These are phyloP conservation scores for Prionace glauca DNA, from an alignment of 2,797 vertebrate species.

Conservation along the genomic window DNA sequence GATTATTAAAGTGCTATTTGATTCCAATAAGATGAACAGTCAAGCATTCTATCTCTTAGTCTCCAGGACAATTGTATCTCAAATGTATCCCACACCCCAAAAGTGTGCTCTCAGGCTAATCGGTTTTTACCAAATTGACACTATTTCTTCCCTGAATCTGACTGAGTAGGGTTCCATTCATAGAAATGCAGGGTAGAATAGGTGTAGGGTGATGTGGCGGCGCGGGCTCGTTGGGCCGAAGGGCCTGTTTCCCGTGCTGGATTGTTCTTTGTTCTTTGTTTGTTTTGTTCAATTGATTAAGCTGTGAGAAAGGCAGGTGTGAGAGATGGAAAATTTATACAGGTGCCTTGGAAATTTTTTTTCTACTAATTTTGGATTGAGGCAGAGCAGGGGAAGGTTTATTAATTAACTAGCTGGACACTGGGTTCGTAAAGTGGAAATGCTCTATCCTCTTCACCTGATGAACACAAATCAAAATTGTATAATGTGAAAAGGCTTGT, in stretches of 20 bases:
- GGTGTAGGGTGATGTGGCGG: too few relatives aligned
- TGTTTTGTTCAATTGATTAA: background rate
- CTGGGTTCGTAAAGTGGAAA: background rate
- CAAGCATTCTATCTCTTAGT: background rate
- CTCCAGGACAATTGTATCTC: background rate
- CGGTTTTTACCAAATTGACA: too few relatives aligned
- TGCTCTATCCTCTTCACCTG: background rate
- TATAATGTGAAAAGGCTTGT: background rate
- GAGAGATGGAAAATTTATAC: background rate
- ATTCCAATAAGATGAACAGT: too few relatives aligned
- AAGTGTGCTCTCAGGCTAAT: too few relatives aligned
- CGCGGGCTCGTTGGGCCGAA: too few relatives aligned
- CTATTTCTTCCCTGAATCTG: too few relatives aligned
- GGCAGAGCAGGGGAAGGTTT: background rate
- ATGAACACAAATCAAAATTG: background rate
- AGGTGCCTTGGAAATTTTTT: too few relatives aligned
- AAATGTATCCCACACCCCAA: too few relatives aligned
- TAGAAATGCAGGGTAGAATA: too few relatives aligned
- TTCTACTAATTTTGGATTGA: background rate
- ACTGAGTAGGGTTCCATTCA: too few relatives aligned
- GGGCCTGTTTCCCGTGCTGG: too few relatives aligned
- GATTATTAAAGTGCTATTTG: background rate
- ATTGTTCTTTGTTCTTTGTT: too few relatives aligned
- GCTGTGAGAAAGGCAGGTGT: background rate
- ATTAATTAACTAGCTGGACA: background rate